Evolutionary conservation across 2,113 vertebrate genomes (phyloP), one percentile per base, ranked within the genome.

Genomic region (Limnothrissa miodon): DNA sequence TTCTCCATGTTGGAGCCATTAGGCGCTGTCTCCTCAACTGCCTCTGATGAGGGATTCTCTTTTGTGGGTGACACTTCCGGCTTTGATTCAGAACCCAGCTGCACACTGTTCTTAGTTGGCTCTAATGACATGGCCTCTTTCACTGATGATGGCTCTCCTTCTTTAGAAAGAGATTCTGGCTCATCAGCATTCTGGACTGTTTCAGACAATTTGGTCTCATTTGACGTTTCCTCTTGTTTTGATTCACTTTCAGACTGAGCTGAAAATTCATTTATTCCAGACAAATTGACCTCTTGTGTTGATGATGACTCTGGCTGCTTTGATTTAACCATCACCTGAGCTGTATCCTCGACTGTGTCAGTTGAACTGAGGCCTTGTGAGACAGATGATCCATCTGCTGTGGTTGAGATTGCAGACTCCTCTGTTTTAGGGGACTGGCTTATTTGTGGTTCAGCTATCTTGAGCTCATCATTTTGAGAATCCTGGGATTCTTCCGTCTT

Each of bases 1-100:
- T n/a, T n/a, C 92, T 90, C 48, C 92, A 90, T 80, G 88, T 87
- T 90, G 0, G 92, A 91, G 48, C 89, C 92, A 83, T 88, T 89
- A 45, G 89, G 90, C 83, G 85, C 89, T 1, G 86, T 87, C 85
- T 92, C 90, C 25, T 93, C 90, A 78, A 84, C 82, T 1, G 29
- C 10, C 62, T 70, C 13, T 70, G 62, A 13, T 70, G 62, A 70
- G 29, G 13, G 29, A 15, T 17, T 3, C 13, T 70, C 62, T 70
- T 70, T 17, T 70, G 62, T 70, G 11, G 62, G 29, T 10, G 62
- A 70, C 13, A 70, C 9, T 36, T 70, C 62, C 13, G 11, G 62
- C 29, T 70, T 70, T 70, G 62, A 70, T 36, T 70, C 25, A 13
- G 29, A 19, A 17, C 25, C 62, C 29, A 5, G 9, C 29, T 36